These are phyloP conservation scores for Trichoplusia ni DNA, from an alignment of 1,140 invertebrate genomes.

Conservation along the genomic window DNA sequence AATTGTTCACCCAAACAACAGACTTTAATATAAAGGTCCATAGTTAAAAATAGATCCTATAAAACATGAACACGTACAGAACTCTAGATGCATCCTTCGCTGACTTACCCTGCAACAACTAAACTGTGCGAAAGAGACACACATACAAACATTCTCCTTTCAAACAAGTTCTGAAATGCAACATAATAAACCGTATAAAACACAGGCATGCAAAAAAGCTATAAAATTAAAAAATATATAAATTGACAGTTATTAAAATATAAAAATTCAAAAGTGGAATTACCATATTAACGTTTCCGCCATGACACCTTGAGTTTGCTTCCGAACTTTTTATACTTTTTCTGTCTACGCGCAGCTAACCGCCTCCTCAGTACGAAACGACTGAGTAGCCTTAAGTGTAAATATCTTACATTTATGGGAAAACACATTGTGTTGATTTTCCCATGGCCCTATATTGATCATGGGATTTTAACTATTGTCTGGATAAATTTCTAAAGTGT, in stretches of 20 bases:
- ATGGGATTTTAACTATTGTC: slow-evolving; percentile 25
- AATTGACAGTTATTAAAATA: neutral
- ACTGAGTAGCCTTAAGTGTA: slow-evolving; percentile 48
- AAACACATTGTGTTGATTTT: slow-evolving; percentile 60
- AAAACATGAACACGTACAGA: no score
- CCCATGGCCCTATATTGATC: slow-evolving; percentile 41
- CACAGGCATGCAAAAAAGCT: no score
- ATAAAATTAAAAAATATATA: neutral
- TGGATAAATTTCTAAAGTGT: slow-evolving; percentile 17
- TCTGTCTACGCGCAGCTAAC: slow-evolving; percentile 37
- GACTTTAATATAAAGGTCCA: no score
- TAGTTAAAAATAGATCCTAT: no score
- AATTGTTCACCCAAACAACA: no score
- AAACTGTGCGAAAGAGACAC: slow-evolving; percentile 1
- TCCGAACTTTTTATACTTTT: slow-evolving; percentile 65
- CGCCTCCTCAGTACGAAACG: slow-evolving; percentile 46
- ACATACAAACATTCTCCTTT: neutral
- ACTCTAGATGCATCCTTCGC: no score
- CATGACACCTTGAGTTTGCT: slow-evolving; percentile 58
- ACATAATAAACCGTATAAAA: no score
- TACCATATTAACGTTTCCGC: slow-evolving; percentile 60
- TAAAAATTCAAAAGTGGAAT: slow-evolving; percentile 29
- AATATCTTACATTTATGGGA: slow-evolving; percentile 43
- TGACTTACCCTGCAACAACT: neutral
- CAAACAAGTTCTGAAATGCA: neutral